A percentile compares a stretch with the other conserved stretches of the same genome.
These are phyloP conservation scores for Netta rufina DNA, from an alignment of 2,797 vertebrate genomes.

Conservation along the genomic window DNA sequence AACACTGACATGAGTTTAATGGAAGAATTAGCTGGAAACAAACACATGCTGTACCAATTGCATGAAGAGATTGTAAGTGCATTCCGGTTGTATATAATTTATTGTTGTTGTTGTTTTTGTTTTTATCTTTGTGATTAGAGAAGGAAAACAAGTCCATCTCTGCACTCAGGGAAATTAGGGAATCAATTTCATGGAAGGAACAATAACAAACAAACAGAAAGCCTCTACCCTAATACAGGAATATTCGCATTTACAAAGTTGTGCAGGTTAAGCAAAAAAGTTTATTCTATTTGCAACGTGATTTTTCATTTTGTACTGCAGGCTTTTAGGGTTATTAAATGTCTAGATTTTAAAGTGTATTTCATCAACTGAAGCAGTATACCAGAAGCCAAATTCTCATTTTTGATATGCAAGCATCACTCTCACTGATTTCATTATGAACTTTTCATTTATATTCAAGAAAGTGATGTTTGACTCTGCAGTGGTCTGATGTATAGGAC, in stretches of 20 bases:
- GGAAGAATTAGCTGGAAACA: not conserved
- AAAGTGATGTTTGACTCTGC: not conserved
- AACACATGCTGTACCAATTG: not conserved
- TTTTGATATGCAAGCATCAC: not conserved
- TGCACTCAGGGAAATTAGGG: conserved; percentile 52
- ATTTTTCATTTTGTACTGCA: conserved; percentile 52
- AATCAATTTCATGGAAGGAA: conserved; percentile 20
- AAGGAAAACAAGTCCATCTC: not conserved
- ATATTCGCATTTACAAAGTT: not conserved
- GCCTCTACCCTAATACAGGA: not conserved
- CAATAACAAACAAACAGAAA: conserved; percentile 33
- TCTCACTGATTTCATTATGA: conserved; percentile 29
- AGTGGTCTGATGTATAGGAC: not conserved
- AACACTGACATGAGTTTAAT: not conserved
- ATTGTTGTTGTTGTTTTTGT: not conserved
- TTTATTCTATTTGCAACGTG: not conserved
- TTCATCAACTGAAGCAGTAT: not conserved
- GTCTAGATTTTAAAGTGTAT: conserved; percentile 24
- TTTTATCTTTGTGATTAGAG: not conserved
- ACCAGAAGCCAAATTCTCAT: not conserved
- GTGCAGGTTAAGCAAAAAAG: conserved; percentile 54
- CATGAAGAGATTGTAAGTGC: not conserved
- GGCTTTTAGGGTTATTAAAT: conserved; percentile 64
- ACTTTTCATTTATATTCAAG: conserved; percentile 3
- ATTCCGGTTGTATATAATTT: not conserved